Percentiles rank a stretch among this genome's conserved stretches.
These are phyloP conservation scores for Trialeurodes vaporariorum DNA, from an alignment of 1,140 invertebrate species.

Conservation along the genomic window DNA sequence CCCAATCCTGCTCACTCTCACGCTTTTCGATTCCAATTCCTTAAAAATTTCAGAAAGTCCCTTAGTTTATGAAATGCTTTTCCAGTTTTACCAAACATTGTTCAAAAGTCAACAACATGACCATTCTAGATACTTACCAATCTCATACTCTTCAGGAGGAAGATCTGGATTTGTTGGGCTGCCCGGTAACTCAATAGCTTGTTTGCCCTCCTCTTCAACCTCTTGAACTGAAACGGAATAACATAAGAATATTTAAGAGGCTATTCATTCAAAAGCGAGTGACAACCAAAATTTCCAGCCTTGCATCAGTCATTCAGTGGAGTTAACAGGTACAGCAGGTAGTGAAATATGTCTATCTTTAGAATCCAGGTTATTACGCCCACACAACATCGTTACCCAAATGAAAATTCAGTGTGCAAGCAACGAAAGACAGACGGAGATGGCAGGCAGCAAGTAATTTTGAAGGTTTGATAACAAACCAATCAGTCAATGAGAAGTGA, in stretches of 20 bases:
- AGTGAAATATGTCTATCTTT: constrained; percentile 6
- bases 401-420: not conserved
- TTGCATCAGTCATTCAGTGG: not conserved
- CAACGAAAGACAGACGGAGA: too few relatives aligned
- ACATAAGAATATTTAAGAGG: not conserved
- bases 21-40: too few relatives aligned
- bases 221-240: constrained; percentile 65
- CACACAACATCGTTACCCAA: not conserved
- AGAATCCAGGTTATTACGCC: not conserved
- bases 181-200: constrained; percentile 91
- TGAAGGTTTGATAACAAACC: too few relatives aligned
- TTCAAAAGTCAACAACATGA: too few relatives aligned
- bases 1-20: too few relatives aligned
- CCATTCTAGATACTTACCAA: constrained; percentile 47
- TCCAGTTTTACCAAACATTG: too few relatives aligned
- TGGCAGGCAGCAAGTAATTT: too few relatives aligned
- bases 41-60: too few relatives aligned
- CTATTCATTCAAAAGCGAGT: not conserved
- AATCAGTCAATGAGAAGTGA: too few relatives aligned
- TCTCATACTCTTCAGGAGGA: constrained; percentile 81
- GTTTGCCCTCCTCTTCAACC: constrained; percentile 88
- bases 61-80: too few relatives aligned
- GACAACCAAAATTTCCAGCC: not conserved
- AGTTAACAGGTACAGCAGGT: not conserved
- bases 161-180: constrained; percentile 70